A percentile compares a stretch with the other conserved stretches of the same genome.
Conservation (phyloP, 2,888 invertebrate genomes). For the Apodemia arnacis region DNA sequence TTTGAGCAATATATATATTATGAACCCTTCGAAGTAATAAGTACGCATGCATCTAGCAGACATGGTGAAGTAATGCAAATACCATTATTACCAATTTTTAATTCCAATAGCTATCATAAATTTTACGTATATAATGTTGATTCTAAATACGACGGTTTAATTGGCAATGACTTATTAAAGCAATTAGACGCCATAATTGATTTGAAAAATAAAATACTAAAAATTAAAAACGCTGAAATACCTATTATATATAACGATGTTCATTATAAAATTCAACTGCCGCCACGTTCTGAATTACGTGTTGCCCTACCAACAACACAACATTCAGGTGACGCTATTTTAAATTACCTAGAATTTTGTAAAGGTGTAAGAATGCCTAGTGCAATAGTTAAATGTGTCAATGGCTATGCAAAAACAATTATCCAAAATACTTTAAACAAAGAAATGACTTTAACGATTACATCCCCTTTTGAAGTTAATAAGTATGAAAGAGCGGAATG, state of each 20-base stretch:
- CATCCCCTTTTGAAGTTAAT: constrained; percentile 22
- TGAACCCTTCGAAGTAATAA: too few species aligned
- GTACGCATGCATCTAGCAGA: too few species aligned
- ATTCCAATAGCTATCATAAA: too few species aligned
- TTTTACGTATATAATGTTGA: too few species aligned
- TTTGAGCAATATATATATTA: not conserved
- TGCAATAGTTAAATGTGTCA: constrained; percentile 48
- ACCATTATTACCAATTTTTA: too few species aligned
- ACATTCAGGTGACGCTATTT: constrained; percentile 38
- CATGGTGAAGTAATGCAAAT: too few species aligned
- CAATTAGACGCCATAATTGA: constrained; percentile 17
- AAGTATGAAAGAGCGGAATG: constrained; percentile 16
- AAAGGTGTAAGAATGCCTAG: constrained; percentile 54
- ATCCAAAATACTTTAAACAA: constrained; percentile 49
- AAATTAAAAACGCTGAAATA: constrained; percentile 33
- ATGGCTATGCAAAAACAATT: constrained; percentile 53
- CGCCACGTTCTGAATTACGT: constrained; percentile 36
- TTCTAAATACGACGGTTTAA: too few species aligned
- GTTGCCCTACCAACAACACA: constrained; percentile 37
- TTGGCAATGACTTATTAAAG: too few species aligned
- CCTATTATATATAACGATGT: constrained; percentile 35
- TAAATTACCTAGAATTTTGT: constrained; percentile 48
- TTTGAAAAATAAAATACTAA: constrained; percentile 44
- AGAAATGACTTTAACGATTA: constrained; percentile 22
- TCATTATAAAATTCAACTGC: constrained; percentile 11